Percentiles rank a stretch among this genome's conserved stretches.
These are phyloP conservation scores for Ptychadena robeensis DNA, from an alignment of 2,797 vertebrate species.

Conservation along the genomic window DNA sequence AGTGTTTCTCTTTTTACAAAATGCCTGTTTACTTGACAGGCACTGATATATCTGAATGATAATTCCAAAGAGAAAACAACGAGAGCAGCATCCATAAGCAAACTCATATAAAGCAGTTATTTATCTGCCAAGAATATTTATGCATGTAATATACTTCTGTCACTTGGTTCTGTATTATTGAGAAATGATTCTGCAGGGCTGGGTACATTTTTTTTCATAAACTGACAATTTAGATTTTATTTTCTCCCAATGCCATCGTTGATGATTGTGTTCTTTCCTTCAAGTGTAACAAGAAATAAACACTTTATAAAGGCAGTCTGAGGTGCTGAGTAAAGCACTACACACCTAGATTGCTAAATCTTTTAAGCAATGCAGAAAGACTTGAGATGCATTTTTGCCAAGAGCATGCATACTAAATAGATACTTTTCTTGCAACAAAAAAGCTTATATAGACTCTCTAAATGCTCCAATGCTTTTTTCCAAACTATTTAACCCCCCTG, in stretches of 20 bases:
- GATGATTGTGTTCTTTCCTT: conserved; percentile 28
- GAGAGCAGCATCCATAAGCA: conserved; percentile 22
- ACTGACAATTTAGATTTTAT: conserved; percentile 54
- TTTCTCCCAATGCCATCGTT: conserved; percentile 20
- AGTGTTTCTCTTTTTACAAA: conserved; percentile 10
- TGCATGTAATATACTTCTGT: conserved; percentile 59
- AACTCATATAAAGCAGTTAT: conserved; percentile 50
- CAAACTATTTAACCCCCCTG: too few relatives aligned
- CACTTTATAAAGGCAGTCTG: conserved; percentile 2
- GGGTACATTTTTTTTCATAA: conserved; percentile 46
- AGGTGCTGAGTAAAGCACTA: background rate
- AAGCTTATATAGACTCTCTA: too few relatives aligned
- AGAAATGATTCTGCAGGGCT: conserved; percentile 39
- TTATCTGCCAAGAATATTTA: conserved; percentile 57
- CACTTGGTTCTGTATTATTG: conserved; percentile 39
- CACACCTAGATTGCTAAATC: background rate
- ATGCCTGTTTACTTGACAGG: conserved; percentile 18
- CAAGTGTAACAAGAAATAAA: conserved; percentile 32
- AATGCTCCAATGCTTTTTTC: too few relatives aligned
- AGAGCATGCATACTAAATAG: background rate
- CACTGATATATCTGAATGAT: conserved; percentile 40
- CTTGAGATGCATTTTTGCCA: background rate
- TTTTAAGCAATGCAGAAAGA: background rate
- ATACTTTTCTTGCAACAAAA: too few relatives aligned
- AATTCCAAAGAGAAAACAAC: conserved; percentile 23